Base-by-base conservation (phyloP, 2,113 vertebrate species). In the Peromyscus maniculatus region DNA sequence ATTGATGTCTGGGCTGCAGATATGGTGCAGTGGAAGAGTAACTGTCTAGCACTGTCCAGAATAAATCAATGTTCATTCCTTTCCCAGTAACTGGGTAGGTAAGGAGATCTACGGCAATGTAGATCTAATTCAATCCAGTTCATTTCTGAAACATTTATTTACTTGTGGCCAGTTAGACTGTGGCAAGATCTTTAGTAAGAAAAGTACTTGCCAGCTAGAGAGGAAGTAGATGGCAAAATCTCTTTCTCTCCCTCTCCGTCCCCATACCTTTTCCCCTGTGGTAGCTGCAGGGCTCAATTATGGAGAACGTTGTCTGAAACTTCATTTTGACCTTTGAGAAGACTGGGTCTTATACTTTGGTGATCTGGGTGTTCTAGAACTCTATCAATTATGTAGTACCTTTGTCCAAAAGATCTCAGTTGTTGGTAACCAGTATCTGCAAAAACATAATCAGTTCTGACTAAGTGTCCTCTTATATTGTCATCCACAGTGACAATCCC, bases 51-150 rank as follows among this genome's bases (percentile, higher is more conserved):
- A n/a, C 10, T 28, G 36, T 39, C 22, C 52, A 19, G 36, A 57
- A 57, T 6, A 57, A 74, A 74, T 64, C 52, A 79, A 71, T 46
- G 46, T 36, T 52, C 12, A 71, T 91, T 91, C 82, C 55, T 91
- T 91, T 88, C 88, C 62, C 88, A 71, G 31, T 67, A 89, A 19
- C 66, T 86, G 82, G 77, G 64, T 97, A 28, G 79, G 7, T 26
- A 55, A 91, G 66, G 87, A 94, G 13, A 71, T 43, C 19, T 36
- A 0, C 79, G 71, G 92, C 86, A 79, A 89, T 69, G 39, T 62
- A 57, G 55, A 67, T 89, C 88, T 11, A 31, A 67, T 57, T 89
- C 24, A 55, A 22, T 55, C 12, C 16, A 64, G 57, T 24, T 95
- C 28, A 31, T 1, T 86, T 91, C 57, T 10, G 69, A 95, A 78